Evolutionary conservation across 2,888 invertebrate genomes (phyloP), one percentile per base, ranked within the genome.

Genomic region (Morpho achilles): DNA sequence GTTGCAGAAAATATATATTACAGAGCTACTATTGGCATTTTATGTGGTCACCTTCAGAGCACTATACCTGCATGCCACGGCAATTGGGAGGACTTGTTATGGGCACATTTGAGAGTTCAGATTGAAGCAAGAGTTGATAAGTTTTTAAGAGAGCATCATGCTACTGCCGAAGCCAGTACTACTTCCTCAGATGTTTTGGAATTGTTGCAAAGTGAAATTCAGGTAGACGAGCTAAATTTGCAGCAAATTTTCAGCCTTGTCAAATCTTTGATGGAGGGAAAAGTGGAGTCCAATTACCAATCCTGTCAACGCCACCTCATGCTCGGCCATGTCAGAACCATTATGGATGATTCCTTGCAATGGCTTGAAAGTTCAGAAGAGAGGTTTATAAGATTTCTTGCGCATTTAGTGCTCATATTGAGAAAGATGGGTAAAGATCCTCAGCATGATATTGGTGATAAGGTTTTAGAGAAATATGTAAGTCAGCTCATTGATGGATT

Each of bases 41-140:
- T 97, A 51, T 96, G 97, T 82, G 98, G 98, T 0, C 94, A 97
- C 77, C 82, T 98, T 46, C 89, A 93, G 41, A 93, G 95, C 7
- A 79, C 98, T n/a, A 80, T 98, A 45, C 92, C 94, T 0, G 93
- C 95, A 8, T 95, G 96, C 63, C 87, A 93, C 68, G 89, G 91
- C n/a, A 94, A 93, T 39, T 99, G 98, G 98, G 94, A 96, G 72
- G 98, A 99, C 80, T 88, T 95, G 63, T 85, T 98, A 39, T 99
- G 98, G 98, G 96, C 97, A 1, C 95, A 97, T 78, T 89, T 97
- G 65, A 94, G 94, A 73, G 93, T 94, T 0, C 93, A 96, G 76
- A 94, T 98, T 60, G 98, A 98, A 76, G 93, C 95, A 9, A 92
- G 95, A 65, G 97, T 98, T 0, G 98, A 98, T 76, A 94, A 77